Conservation (phyloP, 1,140 invertebrate species). For the Araneus ventricosus region DNA sequence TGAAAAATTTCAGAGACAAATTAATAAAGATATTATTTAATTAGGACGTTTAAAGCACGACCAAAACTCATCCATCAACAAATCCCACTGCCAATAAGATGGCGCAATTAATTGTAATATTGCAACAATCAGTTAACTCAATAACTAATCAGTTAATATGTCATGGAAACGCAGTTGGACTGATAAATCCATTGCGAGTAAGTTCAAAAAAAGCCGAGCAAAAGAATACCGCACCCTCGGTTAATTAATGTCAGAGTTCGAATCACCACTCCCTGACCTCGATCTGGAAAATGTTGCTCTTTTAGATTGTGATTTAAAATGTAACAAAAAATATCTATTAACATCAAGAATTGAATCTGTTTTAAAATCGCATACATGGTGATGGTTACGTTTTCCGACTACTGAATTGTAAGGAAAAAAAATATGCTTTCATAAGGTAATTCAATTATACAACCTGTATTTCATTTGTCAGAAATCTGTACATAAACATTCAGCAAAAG, state of each 20-base stretch:
- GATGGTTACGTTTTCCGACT: no score
- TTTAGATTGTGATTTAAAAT: neutral
- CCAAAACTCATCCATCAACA: no score
- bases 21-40: no score
- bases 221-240: neutral
- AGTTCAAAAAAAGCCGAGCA: neutral
- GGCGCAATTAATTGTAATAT: neutral
- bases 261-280: slow-evolving; percentile 1
- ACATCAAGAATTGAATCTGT: neutral
- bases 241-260: neutral
- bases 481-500: no score
- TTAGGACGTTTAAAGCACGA: no score
- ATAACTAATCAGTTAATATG: neutral
- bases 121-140: neutral
- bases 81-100: no score
- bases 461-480: no score
- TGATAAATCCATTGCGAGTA: neutral
- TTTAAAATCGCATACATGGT: neutral
- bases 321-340: neutral
- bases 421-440: no score
- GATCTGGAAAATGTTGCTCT: neutral
- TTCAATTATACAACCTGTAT: no score
- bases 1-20: no score
- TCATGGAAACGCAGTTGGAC: neutral
- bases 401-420: no score